These are phyloP conservation scores for Eretmochelys imbricata DNA, from an alignment of 2,113 vertebrate species.

Conservation along the genomic window DNA sequence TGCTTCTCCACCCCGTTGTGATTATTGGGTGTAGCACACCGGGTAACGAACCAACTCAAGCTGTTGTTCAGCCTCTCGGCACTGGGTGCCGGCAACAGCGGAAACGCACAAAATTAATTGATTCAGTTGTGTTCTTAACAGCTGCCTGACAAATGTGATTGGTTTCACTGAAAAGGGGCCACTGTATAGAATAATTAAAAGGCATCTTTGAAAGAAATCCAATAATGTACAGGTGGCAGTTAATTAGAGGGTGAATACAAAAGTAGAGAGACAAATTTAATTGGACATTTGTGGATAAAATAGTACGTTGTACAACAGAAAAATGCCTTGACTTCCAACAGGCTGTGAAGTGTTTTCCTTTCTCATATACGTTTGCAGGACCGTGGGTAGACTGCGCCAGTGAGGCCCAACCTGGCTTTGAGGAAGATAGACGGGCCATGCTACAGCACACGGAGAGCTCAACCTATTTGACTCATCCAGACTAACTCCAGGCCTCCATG, in stretches of 20 bases:
- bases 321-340: background rate
- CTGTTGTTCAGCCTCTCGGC: too few species aligned
- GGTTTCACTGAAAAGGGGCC: background rate
- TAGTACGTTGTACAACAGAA: background rate
- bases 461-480: background rate
- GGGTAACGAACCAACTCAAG: too few species aligned
- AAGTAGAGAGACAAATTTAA: background rate
- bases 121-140: background rate
- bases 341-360: background rate
- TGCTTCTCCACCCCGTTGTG: too few species aligned
- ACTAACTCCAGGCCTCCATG: background rate
- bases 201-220: background rate
- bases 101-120: background rate
- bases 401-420: background rate
- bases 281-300: background rate
- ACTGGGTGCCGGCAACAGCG: too few species aligned
- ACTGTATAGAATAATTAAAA: background rate
- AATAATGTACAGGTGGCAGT: background rate
- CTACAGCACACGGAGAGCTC: background rate
- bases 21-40: too few species aligned
- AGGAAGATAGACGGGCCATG: background rate
- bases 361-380: background rate
- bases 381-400: background rate
- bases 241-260: background rate
- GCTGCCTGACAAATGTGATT: background rate